Evolutionary conservation across 1,140 invertebrate genomes (phyloP), one percentile per base, ranked within the genome.

Genomic region (Calephelis nemesis): DNA sequence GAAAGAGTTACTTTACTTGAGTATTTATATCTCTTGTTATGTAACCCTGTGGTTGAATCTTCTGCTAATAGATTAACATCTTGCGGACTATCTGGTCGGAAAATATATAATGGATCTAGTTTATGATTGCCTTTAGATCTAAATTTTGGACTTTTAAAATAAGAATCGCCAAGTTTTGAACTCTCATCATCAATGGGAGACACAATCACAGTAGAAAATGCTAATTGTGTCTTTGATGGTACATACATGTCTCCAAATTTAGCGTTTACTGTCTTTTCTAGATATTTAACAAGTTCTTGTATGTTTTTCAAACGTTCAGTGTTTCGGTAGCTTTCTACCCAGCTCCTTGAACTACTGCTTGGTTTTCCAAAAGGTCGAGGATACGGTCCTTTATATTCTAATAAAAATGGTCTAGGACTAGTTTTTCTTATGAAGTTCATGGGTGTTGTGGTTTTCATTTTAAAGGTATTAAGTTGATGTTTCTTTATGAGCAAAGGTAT

Each of bases 1-100:
- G 5, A 39, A 39, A 60, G 39, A n/a, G 54, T 39, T 7, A 60
- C 39, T 40, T 60, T 60, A 3, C 30, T 60, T 12, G 7, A 60
- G 6, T 40, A 12, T 13, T 60, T 60, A 40, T 60, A 8, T n/a
- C 39, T 60, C 10, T 30, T 30, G 15, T 8, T 52, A 39, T 11
- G 19, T 58, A 15, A 4, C 5, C 30, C 52, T 30, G 52, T 30
- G 8, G 54, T 78, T 48, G 87, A 84, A 10, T 79, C 81, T 72
- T 92, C 92, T 48, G 88, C 92, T 70, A 92, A 75, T 63, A 92
- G 79, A 81, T 92, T 92, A 1, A 92, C 82, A 69, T 92, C 90
- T 13, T 86, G 85, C 5, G 90, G 89, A 72, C 69, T 87, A 52
- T 86, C 83, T 12, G 92, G 92, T 69, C 86, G 92, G 67, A 79